Percentiles rank a stretch among this genome's conserved stretches.
These are phyloP conservation scores for Thamnophis elegans DNA, from an alignment of 2,797 vertebrate genomes.

Conservation along the genomic window DNA sequence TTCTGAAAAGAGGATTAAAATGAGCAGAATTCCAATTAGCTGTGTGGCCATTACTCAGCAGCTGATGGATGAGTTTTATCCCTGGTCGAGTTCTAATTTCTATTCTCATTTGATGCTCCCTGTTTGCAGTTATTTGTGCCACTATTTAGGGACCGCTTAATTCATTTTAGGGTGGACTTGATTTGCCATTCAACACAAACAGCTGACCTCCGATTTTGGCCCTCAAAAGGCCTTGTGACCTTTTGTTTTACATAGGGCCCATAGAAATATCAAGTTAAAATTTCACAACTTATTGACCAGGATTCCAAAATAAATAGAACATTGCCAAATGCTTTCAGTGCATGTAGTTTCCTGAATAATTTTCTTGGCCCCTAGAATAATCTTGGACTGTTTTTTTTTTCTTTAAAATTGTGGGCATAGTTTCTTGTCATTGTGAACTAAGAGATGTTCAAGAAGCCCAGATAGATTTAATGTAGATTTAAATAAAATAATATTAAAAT, in stretches of 20 bases:
- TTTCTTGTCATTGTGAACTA: background rate
- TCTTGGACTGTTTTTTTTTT: background rate
- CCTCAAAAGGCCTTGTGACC: background rate
- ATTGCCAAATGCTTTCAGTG: background rate
- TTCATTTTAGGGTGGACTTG: conserved; percentile 7
- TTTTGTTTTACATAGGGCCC: background rate
- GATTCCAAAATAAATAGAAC: background rate
- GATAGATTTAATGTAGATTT: background rate
- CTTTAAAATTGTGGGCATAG: background rate
- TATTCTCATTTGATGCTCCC: conserved; percentile 27
- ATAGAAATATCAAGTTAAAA: background rate
- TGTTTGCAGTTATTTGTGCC: conserved; percentile 16
- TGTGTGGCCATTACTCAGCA: background rate
- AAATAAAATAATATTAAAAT: background rate
- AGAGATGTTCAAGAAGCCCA: background rate
- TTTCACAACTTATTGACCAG: background rate
- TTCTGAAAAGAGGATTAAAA: conserved; percentile 6
- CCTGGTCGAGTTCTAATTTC: conserved; percentile 22
- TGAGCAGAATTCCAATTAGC: conserved; percentile 32
- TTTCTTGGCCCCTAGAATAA: background rate
- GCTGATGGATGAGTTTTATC: conserved; percentile 4
- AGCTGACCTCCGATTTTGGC: background rate
- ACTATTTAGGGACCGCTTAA: conserved; percentile 22
- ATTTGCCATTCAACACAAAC: background rate
- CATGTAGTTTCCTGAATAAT: background rate